Conservation (phyloP, 2,888 invertebrate genomes). For the Nymphalis c-album region DNA sequence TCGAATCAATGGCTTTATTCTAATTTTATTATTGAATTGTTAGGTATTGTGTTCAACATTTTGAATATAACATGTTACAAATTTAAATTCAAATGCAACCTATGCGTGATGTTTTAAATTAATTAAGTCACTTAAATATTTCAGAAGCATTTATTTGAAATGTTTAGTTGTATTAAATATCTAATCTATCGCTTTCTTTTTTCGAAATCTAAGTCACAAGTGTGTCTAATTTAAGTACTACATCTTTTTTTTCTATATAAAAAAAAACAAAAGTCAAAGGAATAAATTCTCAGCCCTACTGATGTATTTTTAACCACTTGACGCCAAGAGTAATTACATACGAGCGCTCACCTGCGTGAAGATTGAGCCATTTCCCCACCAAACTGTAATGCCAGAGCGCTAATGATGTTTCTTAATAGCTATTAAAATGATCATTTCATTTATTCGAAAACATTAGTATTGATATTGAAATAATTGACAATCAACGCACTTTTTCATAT, state of each 20-base stretch:
- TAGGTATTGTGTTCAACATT: conserved; percentile 35
- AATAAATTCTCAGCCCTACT: conserved; percentile 32
- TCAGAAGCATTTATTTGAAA: no score
- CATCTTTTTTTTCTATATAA: neutral
- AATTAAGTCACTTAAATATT: no score
- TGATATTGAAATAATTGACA: no score
- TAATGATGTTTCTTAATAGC: conserved; percentile 3
- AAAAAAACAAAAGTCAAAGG: conserved; percentile 17
- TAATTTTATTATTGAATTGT: conserved; percentile 68
- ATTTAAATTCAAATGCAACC: no score
- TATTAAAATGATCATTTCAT: no score
- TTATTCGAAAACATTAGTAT: no score
- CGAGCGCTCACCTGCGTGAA: conserved; percentile 27
- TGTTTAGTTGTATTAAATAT: no score
- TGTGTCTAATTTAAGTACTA: neutral
- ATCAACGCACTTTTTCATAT: no score
- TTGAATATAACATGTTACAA: neutral
- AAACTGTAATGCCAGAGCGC: conserved; percentile 18
- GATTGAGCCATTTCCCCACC: conserved; percentile 28
- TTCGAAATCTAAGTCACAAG: no score
- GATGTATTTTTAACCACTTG: conserved; percentile 63
- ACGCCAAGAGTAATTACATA: conserved; percentile 46
- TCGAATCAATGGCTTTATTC: conserved; percentile 70
- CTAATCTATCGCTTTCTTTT: no score
- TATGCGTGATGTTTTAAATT: no score